Base-by-base conservation (phyloP, 2,797 vertebrate species). In the Nasua narica region DNA sequence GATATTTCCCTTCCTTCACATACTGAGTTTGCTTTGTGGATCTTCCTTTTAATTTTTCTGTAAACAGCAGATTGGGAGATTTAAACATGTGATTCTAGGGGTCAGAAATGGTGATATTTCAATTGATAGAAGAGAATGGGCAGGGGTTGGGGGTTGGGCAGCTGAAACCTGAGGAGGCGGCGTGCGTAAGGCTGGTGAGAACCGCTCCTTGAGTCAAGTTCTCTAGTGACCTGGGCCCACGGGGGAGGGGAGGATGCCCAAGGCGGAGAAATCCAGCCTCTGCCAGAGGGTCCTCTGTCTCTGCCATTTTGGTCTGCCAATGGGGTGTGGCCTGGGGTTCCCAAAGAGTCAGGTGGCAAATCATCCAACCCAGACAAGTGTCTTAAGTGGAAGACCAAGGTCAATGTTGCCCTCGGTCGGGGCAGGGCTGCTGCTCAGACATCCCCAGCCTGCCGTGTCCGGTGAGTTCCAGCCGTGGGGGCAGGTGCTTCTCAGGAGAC, bases 171-270 rank as follows among this genome's bases (percentile, higher is more conserved):
- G 58, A 4, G 5, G 56, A 48, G 10, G 70, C 18, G 0, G 9
- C 0, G 10, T 37, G 50, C 3, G 0, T 29, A 13, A 19, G 25
- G 43, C n/a, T 58, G 43, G 52, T 10, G 25, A 46, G 58, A 23
- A 4, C 29, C 0, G 0, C 6, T 50, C 16, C 78, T 52, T n/a
- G 70, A 25, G 46, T 18, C 32, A 43, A 35, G 25, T 4, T 6
- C 37, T 13, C 60, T 60, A 9, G 58, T 16, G 29, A 29, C 10
- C 0, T 52, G 15, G 40, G 60, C 27, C 14, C 5, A 0, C 5
- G 21, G 46, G 14, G 35, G 35, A 40, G 27, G 50, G 15, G 13
- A 65, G 15, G 23, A 2, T 3, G 35, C 25, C 3, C 3, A 16
- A 37, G 65, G 11, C 1, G 6, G 76, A 65, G 60, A 72, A n/a